A percentile compares a stretch with the other conserved stretches of the same genome.
These are phyloP conservation scores for Sanderia malayensis DNA, from an alignment of 30 jellyfish, hydroid and myxozoan species.

Conservation along the genomic window DNA sequence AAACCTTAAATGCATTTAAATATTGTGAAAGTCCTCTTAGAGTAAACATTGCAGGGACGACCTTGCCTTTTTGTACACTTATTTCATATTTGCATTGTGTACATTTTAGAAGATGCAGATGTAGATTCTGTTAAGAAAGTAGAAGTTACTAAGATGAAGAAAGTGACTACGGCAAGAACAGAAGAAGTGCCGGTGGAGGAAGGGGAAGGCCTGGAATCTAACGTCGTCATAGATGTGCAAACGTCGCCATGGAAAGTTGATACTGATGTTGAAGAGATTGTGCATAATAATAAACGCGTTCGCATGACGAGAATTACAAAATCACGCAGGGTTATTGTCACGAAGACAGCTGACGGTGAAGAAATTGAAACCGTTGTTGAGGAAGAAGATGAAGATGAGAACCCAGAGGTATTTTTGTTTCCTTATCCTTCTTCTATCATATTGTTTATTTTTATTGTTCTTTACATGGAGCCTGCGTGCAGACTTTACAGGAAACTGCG, in stretches of 20 bases:
- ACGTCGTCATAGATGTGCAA: slow-evolving; percentile 42
- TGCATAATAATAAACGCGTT: slow-evolving; percentile 35
- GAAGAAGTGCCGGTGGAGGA: slow-evolving; percentile 9
- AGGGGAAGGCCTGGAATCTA: background rate
- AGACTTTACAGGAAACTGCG: too few relatives aligned
- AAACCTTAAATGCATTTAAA: too few relatives aligned
- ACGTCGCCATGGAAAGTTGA: slow-evolving; percentile 59
- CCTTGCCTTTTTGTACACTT: too few relatives aligned
- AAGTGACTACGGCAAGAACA: background rate
- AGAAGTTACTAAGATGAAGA: background rate
- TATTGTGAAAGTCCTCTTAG: too few relatives aligned
- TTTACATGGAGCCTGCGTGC: too few relatives aligned
- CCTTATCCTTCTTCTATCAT: too few relatives aligned
- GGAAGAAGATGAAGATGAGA: slow-evolving; percentile 49
- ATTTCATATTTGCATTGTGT: too few relatives aligned
- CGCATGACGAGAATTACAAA: slow-evolving; percentile 48
- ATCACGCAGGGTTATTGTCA: slow-evolving; percentile 40
- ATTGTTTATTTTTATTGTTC: too few relatives aligned
- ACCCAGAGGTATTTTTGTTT: slow-evolving; percentile 46
- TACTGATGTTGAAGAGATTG: slow-evolving; percentile 39
- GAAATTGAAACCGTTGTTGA: slow-evolving; percentile 61
- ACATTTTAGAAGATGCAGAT: too few relatives aligned
- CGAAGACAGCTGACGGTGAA: slow-evolving; percentile 58
- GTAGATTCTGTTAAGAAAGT: background rate
- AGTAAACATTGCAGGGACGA: too few relatives aligned